phyloP scores from a whole-genome alignment of 2,797 vertebrate species.

The Acrossocheilus wenchowensis region DNA sequence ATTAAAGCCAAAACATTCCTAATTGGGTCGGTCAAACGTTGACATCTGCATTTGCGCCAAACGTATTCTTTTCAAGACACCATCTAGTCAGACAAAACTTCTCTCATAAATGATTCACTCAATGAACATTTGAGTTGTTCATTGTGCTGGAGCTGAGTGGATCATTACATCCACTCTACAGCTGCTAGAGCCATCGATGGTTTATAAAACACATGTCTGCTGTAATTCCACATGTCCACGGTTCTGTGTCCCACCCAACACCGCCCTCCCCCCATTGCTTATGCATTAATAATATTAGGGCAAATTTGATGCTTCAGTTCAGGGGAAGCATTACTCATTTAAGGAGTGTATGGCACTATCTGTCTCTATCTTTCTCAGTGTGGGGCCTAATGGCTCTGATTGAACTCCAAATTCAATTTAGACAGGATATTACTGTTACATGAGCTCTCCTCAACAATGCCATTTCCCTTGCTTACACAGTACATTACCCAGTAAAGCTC shows the following conservation, averaged over 20 bases:
- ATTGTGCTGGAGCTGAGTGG: conserved; percentile 12
- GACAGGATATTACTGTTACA: conserved; percentile 96
- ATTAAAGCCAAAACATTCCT: background rate
- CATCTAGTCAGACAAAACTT: background rate
- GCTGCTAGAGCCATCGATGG: conserved; percentile 36
- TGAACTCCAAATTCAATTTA: conserved; percentile 97
- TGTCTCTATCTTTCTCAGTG: conserved; percentile 92
- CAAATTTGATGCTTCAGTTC: conserved; percentile 87
- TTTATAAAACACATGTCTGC: conserved; percentile 72
- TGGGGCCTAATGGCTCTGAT: conserved; percentile 92
- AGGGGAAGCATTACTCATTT: conserved; percentile 91
- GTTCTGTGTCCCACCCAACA: conserved; percentile 74
- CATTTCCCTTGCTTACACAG: conserved; percentile 92
- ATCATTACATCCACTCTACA: conserved; percentile 25
- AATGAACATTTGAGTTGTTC: conserved; percentile 27
- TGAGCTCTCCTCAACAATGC: conserved; percentile 91
- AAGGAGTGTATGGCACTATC: conserved; percentile 90
- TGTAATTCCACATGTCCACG: conserved; percentile 79
- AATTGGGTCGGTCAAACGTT: background rate
- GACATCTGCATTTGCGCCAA: background rate
- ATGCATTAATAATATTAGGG: conserved; percentile 88
- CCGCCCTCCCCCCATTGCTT: conserved; percentile 42
- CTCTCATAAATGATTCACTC: conserved; percentile 34
- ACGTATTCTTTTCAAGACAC: background rate
- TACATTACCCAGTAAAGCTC: conserved; percentile 87